phyloP scores from a whole-genome alignment of 2,113 vertebrate genomes.

The Mola mola region DNA sequence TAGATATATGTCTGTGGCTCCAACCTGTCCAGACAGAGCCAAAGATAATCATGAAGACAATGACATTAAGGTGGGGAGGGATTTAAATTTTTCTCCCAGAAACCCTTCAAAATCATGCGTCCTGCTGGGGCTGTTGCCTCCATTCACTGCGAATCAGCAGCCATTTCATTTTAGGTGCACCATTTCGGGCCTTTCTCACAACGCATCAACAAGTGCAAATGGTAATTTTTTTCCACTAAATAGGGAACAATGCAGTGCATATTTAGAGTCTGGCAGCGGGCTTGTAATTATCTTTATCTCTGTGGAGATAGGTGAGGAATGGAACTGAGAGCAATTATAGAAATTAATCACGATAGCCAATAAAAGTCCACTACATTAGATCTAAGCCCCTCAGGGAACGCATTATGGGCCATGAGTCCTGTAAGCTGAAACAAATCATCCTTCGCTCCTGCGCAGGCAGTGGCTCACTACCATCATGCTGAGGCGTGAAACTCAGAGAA shows the following conservation, averaged over 20 bases:
- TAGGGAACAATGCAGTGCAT: conserved; percentile 13
- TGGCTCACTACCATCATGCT: conserved; percentile 25
- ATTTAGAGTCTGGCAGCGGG: conserved; percentile 23
- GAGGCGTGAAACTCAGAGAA: conserved; percentile 13
- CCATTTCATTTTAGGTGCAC: background rate
- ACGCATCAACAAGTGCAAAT: background rate
- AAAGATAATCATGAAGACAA: too few relatives aligned
- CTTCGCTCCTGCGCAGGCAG: conserved; percentile 13
- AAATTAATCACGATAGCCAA: conserved; percentile 60
- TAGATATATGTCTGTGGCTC: too few relatives aligned
- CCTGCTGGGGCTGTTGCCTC: too few relatives aligned
- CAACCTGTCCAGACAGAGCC: too few relatives aligned
- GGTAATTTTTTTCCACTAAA: conserved; percentile 8
- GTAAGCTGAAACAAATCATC: conserved; percentile 64
- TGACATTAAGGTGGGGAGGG: too few relatives aligned
- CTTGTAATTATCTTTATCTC: conserved; percentile 42
- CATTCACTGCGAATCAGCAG: too few relatives aligned
- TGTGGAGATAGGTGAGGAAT: conserved; percentile 35
- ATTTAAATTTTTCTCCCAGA: too few relatives aligned
- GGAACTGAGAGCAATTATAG: conserved; percentile 42
- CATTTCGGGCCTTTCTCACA: background rate
- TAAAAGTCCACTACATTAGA: conserved; percentile 61
- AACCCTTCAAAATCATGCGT: too few relatives aligned
- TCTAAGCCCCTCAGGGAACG: conserved; percentile 51
- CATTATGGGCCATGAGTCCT: conserved; percentile 58